Base-by-base conservation (phyloP, 2,113 vertebrate genomes). In the Bothrops jararaca region DNA sequence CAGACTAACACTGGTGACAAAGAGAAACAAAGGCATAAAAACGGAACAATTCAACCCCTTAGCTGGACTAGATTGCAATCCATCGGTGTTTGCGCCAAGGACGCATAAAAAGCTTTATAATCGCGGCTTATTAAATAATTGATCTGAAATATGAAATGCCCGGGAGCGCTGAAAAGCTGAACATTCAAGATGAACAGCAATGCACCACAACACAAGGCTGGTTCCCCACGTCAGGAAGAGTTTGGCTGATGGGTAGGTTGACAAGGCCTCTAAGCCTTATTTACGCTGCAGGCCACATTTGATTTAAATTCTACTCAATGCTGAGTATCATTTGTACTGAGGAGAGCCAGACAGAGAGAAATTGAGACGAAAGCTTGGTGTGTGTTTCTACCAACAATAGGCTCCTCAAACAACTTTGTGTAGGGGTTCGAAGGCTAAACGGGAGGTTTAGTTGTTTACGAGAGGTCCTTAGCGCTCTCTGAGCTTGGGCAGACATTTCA, bases 1-100 rank as follows among this genome's bases (percentile, higher is more conserved):
- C 96, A 99, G 96, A 95, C 96, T 98, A 94, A 99, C 97, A 3
- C 99, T 99, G 94, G 12, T 9, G 86, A 91, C 39, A 91, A 45
- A 92, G 39, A 1, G 54, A 93, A 58, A 94, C 22, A 20, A 57
- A 95, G 48, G 96, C 91, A 93, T 3, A 92, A 48, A 48, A 93
- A 24, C 0, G 0, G 94, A 29, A 95, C 85, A 88, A 90, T 29
- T 93, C 26, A 54, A 29, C 26, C 22, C 5, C 57, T 45, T n/a
- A 91, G 24, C 6, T 74, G 2, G n/a, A 85, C 4, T 64, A 90
- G 86, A 11, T 8, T 24, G 89, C 6, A 24, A 89, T 22, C 64
- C 18, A 13, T 29, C 42, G 34, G 45, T 29, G 34, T 29, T 3
- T 24, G 24, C 91, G 93, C 18, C 18, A 93, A 1, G 22, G 91